phyloP scores from a whole-genome alignment of 1,140 invertebrate species.

The Chelonus insularis region DNA sequence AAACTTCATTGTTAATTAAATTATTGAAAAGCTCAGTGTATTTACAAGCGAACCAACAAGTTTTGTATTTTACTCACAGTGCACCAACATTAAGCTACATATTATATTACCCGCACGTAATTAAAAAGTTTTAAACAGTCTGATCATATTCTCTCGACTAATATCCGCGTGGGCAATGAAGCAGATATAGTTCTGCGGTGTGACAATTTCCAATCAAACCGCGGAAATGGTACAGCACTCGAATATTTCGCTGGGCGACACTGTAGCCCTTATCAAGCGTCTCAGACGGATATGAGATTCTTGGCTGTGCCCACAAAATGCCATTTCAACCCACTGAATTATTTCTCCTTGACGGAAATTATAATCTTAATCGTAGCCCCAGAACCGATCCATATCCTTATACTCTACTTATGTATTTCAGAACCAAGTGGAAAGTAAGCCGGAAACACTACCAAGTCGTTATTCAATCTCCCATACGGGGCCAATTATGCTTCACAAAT shows the following conservation, averaged over 20 bases:
- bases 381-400: neutral
- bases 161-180: conserved; percentile 36
- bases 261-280: conserved; percentile 40
- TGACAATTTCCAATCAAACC: conserved; percentile 38
- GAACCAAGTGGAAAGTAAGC: neutral
- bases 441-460: neutral
- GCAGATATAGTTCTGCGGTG: conserved; percentile 35
- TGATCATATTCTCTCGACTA: conserved; percentile 26
- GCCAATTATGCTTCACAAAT: neutral
- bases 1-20: conserved; percentile 1
- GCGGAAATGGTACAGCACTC: conserved; percentile 35
- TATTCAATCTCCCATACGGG: neutral
- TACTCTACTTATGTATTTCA: neutral
- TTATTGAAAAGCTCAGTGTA: neutral
- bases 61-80: neutral
- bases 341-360: conserved; percentile 40
- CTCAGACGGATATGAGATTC: conserved; percentile 54
- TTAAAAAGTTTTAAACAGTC: conserved; percentile 33
- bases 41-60: neutral
- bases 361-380: conserved; percentile 33
- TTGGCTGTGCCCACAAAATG: conserved; percentile 41
- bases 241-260: conserved; percentile 33
- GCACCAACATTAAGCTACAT: neutral
- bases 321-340: conserved; percentile 41
- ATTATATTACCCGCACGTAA: conserved; percentile 5